phyloP scores from a whole-genome alignment of 2,888 invertebrate genomes.

The Xanthia icteritia region DNA sequence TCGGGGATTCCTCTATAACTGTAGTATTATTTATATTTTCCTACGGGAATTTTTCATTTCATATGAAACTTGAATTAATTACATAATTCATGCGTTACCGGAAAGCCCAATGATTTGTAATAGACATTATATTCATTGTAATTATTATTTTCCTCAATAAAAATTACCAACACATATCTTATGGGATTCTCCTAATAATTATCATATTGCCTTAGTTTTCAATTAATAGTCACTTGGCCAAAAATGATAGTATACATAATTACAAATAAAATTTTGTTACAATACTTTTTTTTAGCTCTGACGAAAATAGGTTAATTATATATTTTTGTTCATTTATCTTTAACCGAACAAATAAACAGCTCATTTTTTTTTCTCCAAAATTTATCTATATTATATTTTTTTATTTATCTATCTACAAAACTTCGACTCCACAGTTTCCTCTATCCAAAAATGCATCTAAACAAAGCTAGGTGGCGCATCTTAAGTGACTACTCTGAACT shows the following conservation, averaged over 20 bases:
- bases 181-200: constrained; percentile 19
- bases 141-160: constrained; percentile 40
- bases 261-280: no score
- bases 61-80: not conserved
- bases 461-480: constrained; percentile 81
- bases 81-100: not conserved
- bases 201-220: not conserved
- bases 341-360: not conserved
- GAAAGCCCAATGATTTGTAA: constrained; percentile 37
- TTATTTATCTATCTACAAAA: not conserved
- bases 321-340: not conserved
- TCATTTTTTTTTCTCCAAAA: no score
- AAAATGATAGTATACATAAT: not conserved
- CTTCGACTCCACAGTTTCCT: constrained; percentile 66
- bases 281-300: not conserved
- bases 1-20: constrained; percentile 26
- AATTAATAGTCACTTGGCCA: not conserved
- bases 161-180: not conserved
- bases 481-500: constrained; percentile 72
- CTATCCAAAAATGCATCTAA: constrained; percentile 81
- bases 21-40: constrained; percentile 8
- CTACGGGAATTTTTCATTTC: constrained; percentile 2
- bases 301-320: not conserved
- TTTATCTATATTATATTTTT: no score
- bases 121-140: not conserved